Conservation (phyloP, 2,113 vertebrate species). For the Anarrhichthys ocellatus region DNA sequence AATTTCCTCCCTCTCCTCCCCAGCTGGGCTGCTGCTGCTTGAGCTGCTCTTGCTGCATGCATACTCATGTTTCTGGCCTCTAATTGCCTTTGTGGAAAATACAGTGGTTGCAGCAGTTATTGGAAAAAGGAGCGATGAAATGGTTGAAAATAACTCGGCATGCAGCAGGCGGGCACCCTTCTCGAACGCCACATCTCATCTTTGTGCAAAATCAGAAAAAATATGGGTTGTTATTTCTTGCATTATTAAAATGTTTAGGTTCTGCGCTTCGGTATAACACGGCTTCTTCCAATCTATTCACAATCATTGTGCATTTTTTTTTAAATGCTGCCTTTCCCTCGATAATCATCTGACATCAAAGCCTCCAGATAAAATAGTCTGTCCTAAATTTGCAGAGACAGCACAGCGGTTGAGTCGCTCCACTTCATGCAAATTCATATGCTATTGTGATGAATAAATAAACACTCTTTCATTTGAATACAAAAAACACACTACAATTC, state of each 20-base stretch:
- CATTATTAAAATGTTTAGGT: constrained; percentile 1
- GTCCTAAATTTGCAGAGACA: constrained; percentile 62
- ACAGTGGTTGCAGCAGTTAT: constrained; percentile 65
- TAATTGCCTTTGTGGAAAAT: constrained; percentile 81
- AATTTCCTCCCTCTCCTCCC: constrained; percentile 51
- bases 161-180: constrained; percentile 10
- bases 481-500: constrained; percentile 34
- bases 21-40: constrained; percentile 34
- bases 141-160: constrained; percentile 47
- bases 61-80: constrained; percentile 75
- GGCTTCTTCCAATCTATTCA: constrained; percentile 20
- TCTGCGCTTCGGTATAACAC: background rate
- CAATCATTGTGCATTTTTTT: constrained; percentile 8
- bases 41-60: constrained; percentile 68
- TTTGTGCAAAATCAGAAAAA: constrained; percentile 5
- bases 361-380: constrained; percentile 55
- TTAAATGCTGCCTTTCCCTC: constrained; percentile 12
- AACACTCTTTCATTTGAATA: constrained; percentile 40
- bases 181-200: background rate
- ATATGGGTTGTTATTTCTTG: constrained; percentile 20
- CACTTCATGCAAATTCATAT: constrained; percentile 40
- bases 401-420: constrained; percentile 24
- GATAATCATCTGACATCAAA: constrained; percentile 58
- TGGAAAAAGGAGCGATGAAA: constrained; percentile 31
- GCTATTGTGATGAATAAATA: constrained; percentile 49